A percentile compares a stretch with the other conserved stretches of the same genome.
These are phyloP conservation scores for Neomonachus schauinslandi DNA, from an alignment of 2,113 vertebrate species.

Conservation along the genomic window DNA sequence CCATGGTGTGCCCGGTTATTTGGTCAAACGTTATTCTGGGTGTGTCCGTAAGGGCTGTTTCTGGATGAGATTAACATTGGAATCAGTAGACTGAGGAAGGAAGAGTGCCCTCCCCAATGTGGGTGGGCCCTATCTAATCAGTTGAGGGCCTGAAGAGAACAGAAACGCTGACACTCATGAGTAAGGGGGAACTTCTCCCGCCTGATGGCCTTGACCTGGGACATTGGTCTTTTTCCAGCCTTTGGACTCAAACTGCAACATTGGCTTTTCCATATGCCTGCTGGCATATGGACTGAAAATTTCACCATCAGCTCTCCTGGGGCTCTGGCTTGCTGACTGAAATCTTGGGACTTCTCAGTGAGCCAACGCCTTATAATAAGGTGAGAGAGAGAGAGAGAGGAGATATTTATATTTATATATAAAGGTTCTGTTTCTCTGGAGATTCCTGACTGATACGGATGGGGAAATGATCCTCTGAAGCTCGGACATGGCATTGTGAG, in stretches of 20 bases:
- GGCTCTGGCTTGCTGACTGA: no score
- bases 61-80: background rate
- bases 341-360: background rate
- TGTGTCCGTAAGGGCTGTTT: background rate
- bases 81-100: background rate
- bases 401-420: background rate
- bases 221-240: background rate
- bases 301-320: no score
- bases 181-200: background rate
- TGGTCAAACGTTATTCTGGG: background rate
- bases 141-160: background rate
- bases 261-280: background rate
- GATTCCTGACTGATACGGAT: background rate
- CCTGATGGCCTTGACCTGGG: background rate
- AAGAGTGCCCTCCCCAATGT: background rate
- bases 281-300: no score
- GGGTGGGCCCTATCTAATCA: background rate
- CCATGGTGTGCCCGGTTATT: background rate
- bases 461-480: background rate
- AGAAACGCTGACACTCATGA: background rate
- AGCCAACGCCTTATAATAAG: background rate
- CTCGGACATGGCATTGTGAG: accelerated
- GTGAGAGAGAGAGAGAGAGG: background rate
- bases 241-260: background rate
- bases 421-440: background rate